Conservation (phyloP, 2,113 vertebrate genomes). For the Corythaeola cristata region DNA sequence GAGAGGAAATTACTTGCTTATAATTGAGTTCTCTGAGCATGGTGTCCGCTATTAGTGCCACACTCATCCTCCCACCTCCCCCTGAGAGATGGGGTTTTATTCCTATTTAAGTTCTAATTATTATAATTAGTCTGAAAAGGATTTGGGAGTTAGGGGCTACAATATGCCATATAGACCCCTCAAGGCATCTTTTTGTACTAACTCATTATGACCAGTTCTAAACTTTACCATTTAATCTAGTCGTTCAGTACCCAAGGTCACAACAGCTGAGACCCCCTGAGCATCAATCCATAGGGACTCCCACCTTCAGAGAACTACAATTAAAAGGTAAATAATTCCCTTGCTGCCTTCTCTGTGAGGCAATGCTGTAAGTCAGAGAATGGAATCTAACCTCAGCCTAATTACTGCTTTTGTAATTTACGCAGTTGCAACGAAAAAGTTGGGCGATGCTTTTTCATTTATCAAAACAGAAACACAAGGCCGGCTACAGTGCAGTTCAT, state of each 20-base stretch:
- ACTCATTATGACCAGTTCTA: constrained; percentile 56
- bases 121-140: constrained; percentile 62
- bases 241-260: constrained; percentile 46
- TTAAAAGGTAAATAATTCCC: constrained; percentile 76
- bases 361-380: constrained; percentile 57
- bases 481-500: background rate
- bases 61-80: constrained; percentile 52
- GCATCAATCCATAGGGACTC: constrained; percentile 50
- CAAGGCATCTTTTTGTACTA: constrained; percentile 29
- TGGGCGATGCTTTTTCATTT: background rate
- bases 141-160: constrained; percentile 71
- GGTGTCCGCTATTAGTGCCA: constrained; percentile 60
- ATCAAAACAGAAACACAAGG: background rate
- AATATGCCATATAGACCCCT: constrained; percentile 56
- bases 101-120: constrained; percentile 64
- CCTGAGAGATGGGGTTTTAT: constrained; percentile 54
- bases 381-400: constrained; percentile 45
- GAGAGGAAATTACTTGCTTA: constrained; percentile 61
- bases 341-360: constrained; percentile 56
- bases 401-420: constrained; percentile 30
- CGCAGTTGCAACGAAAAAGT: background rate
- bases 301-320: constrained; percentile 72
- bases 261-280: constrained; percentile 43
- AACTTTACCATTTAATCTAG: constrained; percentile 45
- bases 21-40: constrained; percentile 66